A percentile compares a stretch with the other conserved stretches of the same genome.
Evolutionary conservation across 2,888 invertebrate species (phyloP).

Genomic region (Romanomermis culicivorax): DNA sequence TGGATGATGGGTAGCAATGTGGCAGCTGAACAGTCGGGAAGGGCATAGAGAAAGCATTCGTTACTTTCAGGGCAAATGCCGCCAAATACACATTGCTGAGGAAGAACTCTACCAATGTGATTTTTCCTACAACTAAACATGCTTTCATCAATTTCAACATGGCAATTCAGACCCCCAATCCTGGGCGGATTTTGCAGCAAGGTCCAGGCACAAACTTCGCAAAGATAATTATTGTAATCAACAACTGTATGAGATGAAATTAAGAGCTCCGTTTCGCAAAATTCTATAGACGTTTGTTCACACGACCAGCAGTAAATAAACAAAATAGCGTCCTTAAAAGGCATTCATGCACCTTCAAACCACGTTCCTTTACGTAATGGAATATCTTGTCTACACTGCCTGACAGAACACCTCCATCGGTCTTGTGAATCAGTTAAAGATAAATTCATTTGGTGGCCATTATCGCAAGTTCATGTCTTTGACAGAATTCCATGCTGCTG

Average conservation of each 20-base stretch:
- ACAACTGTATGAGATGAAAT: neutral
- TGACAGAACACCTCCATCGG: constrained; percentile 1
- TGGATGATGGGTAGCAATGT: constrained; percentile 12
- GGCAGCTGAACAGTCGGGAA: constrained; percentile 7
- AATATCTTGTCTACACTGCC: neutral
- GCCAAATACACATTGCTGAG: constrained; percentile 11
- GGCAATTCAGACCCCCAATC: neutral
- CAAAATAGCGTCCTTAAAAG: neutral
- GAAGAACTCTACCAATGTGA: constrained; percentile 8
- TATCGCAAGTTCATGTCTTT: neutral
- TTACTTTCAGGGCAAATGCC: constrained; percentile 9
- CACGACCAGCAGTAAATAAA: constrained; percentile 4
- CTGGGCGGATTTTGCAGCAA: neutral
- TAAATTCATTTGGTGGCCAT: constrained; percentile 4
- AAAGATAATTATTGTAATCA: neutral
- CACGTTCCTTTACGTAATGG: neutral
- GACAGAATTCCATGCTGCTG: constrained; percentile 3
- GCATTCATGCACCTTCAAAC: neutral
- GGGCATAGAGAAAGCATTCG: constrained; percentile 8
- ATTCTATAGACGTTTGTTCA: neutral
- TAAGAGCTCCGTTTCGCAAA: constrained; percentile 2
- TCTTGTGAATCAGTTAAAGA: constrained; percentile 4
- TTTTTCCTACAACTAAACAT: constrained; percentile 3
- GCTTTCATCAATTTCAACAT: neutral
- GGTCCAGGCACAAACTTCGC: neutral